phyloP scores from a whole-genome alignment of 1,140 invertebrate genomes.

The Anadara kagoshimensis region DNA sequence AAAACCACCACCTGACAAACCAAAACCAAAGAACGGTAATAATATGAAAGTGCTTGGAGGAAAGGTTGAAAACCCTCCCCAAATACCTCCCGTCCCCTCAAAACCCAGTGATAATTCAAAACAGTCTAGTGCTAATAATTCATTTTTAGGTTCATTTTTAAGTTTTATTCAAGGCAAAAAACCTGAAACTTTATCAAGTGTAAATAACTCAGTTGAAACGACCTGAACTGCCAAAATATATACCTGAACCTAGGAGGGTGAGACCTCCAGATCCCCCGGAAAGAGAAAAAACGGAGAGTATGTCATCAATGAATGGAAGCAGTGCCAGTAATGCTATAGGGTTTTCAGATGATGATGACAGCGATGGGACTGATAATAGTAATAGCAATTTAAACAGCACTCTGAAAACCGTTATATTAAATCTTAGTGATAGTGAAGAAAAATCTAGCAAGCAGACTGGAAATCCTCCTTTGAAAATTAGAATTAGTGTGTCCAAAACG shows the following conservation, averaged over 20 bases:
- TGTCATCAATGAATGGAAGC: no score
- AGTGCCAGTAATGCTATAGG: background rate
- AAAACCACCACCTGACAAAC: constrained; percentile 35
- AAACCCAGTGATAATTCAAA: no score
- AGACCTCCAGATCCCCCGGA: constrained; percentile 29
- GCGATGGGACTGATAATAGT: constrained; percentile 4
- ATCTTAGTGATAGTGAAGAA: no score
- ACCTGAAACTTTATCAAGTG: constrained; percentile 70
- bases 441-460: no score
- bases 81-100: no score
- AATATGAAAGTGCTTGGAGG: no score
- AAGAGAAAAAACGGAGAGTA: background rate
- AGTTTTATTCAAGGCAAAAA: constrained; percentile 71
- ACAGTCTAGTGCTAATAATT: constrained; percentile 27
- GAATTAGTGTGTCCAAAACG: no score
- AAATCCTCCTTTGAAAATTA: no score
- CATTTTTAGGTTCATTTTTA: constrained; percentile 68
- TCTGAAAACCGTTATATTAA: no score
- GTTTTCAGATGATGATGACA: constrained; percentile 32
- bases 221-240: constrained; percentile 69
- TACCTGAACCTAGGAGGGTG: constrained; percentile 62
- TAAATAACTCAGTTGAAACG: constrained; percentile 65
- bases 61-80: background rate
- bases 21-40: constrained; percentile 26
- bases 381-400: no score